These are phyloP conservation scores for Parauchenoglanis ngamensis DNA, from an alignment of 2,797 vertebrate species.

Conservation along the genomic window DNA sequence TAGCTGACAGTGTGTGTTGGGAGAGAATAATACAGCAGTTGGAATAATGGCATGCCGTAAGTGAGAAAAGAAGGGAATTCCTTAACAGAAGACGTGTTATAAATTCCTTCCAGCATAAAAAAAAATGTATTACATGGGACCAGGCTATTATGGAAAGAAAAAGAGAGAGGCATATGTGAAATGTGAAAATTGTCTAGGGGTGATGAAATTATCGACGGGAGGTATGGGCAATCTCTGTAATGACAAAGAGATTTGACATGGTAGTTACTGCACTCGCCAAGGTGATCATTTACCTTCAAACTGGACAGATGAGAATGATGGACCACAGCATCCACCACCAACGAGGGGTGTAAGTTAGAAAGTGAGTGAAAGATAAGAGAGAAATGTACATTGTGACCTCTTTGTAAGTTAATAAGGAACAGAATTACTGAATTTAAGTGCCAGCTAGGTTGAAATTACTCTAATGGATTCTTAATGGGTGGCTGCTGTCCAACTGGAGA, in stretches of 20 bases:
- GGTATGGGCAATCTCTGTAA: conserved; percentile 77
- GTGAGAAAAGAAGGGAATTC: conserved; percentile 15
- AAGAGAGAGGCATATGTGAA: conserved; percentile 37
- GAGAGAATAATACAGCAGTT: not conserved
- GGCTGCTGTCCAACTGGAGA: conserved; percentile 40
- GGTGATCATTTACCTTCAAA: conserved; percentile 68
- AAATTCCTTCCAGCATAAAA: conserved; percentile 13
- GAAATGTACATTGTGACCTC: conserved; percentile 37
- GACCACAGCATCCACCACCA: conserved; percentile 47
- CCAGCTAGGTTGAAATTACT: conserved; percentile 39
- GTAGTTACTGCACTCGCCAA: conserved; percentile 76
- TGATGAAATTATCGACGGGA: conserved; percentile 71
- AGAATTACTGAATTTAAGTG: conserved; percentile 40
- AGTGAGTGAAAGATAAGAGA: conserved; percentile 10
- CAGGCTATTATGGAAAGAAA: conserved; percentile 40
- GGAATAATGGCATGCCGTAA: conserved; percentile 5
- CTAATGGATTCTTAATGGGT: conserved; percentile 48
- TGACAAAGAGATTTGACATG: conserved; percentile 77
- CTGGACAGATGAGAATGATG: conserved; percentile 66
- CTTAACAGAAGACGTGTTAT: conserved; percentile 24
- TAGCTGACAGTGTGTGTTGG: conserved; percentile 1
- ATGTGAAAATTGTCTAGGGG: conserved; percentile 61
- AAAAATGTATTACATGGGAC: conserved; percentile 33
- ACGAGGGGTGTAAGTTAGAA: not conserved
- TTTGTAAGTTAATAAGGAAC: conserved; percentile 36